phyloP scores from a whole-genome alignment of 1,140 invertebrate species.

The Meloidogyne chitwoodi region DNA sequence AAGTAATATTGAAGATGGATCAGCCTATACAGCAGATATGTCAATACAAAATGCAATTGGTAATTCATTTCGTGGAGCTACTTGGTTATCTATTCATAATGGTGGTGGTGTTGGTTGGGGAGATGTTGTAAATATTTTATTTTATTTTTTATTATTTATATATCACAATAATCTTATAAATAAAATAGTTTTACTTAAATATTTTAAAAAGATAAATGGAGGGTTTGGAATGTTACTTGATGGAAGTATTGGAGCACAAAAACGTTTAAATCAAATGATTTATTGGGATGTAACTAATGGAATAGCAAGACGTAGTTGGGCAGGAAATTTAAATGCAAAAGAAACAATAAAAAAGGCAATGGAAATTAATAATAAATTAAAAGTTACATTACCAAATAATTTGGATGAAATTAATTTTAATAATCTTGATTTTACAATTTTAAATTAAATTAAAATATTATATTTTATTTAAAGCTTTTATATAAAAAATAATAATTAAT shows the following conservation, averaged over 20 bases:
- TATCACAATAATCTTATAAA: no score
- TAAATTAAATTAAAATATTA: background rate
- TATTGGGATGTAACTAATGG: constrained; percentile 72
- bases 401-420: constrained; percentile 34
- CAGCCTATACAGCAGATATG: constrained; percentile 27
- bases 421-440: background rate
- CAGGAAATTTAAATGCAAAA: constrained; percentile 47
- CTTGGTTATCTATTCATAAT: constrained; percentile 72
- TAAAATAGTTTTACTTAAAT: no score
- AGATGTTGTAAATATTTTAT: constrained; percentile 64
- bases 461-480: no score
- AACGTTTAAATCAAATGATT: constrained; percentile 64
- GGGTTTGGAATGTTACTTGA: constrained; percentile 71
- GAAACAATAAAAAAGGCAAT: constrained; percentile 51
- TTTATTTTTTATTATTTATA: background rate
- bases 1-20: constrained; percentile 71
- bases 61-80: constrained; percentile 69
- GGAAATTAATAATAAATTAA: constrained; percentile 31
- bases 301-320: constrained; percentile 61
- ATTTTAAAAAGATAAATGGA: constrained; percentile 65
- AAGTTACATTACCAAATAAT: constrained; percentile 48
- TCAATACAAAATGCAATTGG: constrained; percentile 66
- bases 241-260: constrained; percentile 62
- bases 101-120: constrained; percentile 72
- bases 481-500: no score